Percentiles rank a stretch among this genome's conserved stretches.
Evolutionary conservation across 2,797 vertebrate species (phyloP).

Genomic region (Orientallactaga sibirica): DNA sequence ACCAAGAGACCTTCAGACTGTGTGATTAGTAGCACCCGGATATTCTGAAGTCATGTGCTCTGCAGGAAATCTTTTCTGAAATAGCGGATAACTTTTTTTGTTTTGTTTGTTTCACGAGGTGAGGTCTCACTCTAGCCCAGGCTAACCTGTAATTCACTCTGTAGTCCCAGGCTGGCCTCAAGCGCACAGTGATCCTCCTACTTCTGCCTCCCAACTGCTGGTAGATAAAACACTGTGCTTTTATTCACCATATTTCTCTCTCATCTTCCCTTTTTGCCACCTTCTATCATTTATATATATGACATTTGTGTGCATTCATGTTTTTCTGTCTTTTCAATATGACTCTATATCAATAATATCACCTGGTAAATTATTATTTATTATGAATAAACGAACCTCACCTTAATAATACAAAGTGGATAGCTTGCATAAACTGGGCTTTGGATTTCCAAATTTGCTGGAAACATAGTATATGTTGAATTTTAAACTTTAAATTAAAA

Average conservation of each 20-base stretch:
- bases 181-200: no score
- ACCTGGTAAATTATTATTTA: not conserved
- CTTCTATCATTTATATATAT: not conserved
- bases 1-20: no score
- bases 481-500: constrained; percentile 13
- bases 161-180: no score
- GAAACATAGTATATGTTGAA: not conserved
- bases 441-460: not conserved
- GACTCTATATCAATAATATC: not conserved
- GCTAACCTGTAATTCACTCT: no score
- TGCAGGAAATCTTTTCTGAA: no score
- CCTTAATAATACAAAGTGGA: not conserved
- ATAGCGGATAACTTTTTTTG: no score
- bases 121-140: no score
- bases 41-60: no score
- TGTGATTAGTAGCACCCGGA: no score
- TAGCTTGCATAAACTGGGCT: not conserved
- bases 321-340: not conserved
- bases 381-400: not conserved
- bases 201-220: no score
- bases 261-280: not conserved
- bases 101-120: no score
- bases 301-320: not conserved
- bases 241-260: not conserved
- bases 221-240: not conserved